Base-by-base conservation (phyloP, 2,888 invertebrate genomes). In the Frankliniella fusca region DNA sequence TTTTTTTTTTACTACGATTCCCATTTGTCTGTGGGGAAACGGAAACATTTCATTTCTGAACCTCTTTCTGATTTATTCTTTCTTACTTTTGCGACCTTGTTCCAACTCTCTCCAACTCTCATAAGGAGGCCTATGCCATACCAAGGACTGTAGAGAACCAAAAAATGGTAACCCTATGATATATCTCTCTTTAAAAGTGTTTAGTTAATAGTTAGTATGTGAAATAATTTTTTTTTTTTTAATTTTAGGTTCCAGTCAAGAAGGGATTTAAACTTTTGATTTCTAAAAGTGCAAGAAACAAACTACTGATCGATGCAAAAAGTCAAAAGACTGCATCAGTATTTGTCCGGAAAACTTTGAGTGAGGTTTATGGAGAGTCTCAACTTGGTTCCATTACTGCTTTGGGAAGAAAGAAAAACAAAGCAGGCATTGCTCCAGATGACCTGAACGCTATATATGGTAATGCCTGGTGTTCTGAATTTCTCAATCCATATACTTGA, bases 171-270 rank as follows among this genome's bases (percentile, higher is more conserved):
- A n/a, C 10, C 50, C 9, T 15, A 50, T 50, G 50, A n/a, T n/a
- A n/a, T 18, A 20, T 18, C n/a, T 20, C n/a, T 20, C 65, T 9
- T n/a, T 65, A 20, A 9, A 65, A 65, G 65, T 65, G 18, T n/a
- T n/a, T 20, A n/a, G 65, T 65, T n/a, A 65, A 18, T n/a, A 65
- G n/a, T n/a, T 65, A n/a, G 65, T 65, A 65, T n/a, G 65, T 65
- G 20, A n/a, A 65, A 65, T n/a, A 65, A 9, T 65, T 18, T 65
- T 18, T 9, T 20, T n/a, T 65, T 18, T n/a, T 65, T 9, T 65
- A n/a, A n/a, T 65, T 15, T n/a, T 65, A 65, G 65, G 65, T 65
- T 65, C 65, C n/a, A n/a, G n/a, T 65, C 65, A 65, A 65, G 65
- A 65, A 65, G n/a, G 65, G 65, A 9, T 20, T n/a, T 20, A 9